Evolutionary conservation across 2,888 invertebrate genomes (phyloP).

Genomic region (Dicyrtomina minuta): DNA sequence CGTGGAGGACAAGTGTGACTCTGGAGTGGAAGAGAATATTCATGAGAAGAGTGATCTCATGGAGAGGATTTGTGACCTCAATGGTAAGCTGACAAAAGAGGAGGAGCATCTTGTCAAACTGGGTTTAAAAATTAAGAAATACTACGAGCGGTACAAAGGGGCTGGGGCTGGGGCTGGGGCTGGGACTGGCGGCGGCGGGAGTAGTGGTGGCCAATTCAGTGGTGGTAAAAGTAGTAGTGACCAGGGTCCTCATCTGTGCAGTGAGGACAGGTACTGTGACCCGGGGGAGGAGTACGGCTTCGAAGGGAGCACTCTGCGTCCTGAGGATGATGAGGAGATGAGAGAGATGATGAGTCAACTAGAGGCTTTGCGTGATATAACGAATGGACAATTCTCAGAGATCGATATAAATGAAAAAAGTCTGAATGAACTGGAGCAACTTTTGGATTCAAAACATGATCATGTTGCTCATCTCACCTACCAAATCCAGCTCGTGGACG

Average conservation of each 20-base stretch:
- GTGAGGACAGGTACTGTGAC: not conserved
- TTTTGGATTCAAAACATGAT: slow-evolving; percentile 54
- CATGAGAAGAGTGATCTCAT: slow-evolving; percentile 69
- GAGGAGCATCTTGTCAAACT: slow-evolving; percentile 71
- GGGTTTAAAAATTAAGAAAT: slow-evolving; percentile 66
- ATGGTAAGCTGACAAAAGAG: slow-evolving; percentile 71
- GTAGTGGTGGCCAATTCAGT: slow-evolving; percentile 55
- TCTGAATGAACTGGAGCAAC: slow-evolving; percentile 54
- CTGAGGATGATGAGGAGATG: slow-evolving; percentile 43
- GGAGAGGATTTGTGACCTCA: slow-evolving; percentile 71
- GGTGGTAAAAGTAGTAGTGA: slow-evolving; percentile 53
- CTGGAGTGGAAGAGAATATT: slow-evolving; percentile 62
- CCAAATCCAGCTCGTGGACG: slow-evolving; percentile 43
- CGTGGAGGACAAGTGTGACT: slow-evolving; percentile 59
- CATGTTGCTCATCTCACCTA: slow-evolving; percentile 42
- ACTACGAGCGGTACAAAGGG: slow-evolving; percentile 53
- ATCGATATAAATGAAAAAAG: slow-evolving; percentile 55
- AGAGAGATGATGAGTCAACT: slow-evolving; percentile 53
- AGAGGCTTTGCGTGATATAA: slow-evolving; percentile 52
- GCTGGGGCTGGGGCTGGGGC: not conserved
- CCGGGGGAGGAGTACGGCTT: slow-evolving; percentile 31
- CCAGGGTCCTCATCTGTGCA: slow-evolving; percentile 23
- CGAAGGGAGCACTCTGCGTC: not conserved
- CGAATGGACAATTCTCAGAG: slow-evolving; percentile 52
- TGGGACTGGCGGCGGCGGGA: not conserved